Percentiles rank a stretch among this genome's conserved stretches.
Conservation (phyloP, 2,113 vertebrate species). For the Ia io region DNA sequence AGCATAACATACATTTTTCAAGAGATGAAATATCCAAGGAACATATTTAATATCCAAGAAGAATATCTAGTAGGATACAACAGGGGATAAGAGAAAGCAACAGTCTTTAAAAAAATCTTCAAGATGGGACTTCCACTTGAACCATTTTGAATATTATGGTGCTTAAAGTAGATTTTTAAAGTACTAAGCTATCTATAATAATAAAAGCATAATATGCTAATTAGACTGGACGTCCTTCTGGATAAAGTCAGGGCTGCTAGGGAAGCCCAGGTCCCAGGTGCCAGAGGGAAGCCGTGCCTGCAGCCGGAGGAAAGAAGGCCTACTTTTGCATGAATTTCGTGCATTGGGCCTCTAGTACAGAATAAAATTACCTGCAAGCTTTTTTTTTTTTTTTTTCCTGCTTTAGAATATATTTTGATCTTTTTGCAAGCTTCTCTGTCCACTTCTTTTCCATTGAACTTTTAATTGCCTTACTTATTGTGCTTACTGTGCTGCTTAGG, state of each 20-base stretch:
- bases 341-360: background rate
- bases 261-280: no score
- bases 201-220: no score
- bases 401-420: background rate
- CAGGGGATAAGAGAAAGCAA: background rate
- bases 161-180: constrained; percentile 36
- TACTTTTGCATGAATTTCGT: no score
- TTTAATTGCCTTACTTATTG: background rate
- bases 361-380: background rate
- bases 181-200: background rate
- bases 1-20: background rate
- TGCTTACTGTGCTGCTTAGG: background rate
- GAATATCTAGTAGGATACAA: background rate
- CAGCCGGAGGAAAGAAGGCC: no score
- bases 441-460: background rate
- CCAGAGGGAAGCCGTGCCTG: no score
- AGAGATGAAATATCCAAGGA: background rate
- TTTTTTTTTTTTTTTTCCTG: background rate
- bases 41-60: background rate
- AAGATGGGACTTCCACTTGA: background rate
- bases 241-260: no score
- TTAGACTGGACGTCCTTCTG: no score
- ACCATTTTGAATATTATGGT: background rate
- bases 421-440: background rate
- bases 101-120: background rate